Conservation (phyloP, 1,140 invertebrate species). For the Bombyx mandarina region DNA sequence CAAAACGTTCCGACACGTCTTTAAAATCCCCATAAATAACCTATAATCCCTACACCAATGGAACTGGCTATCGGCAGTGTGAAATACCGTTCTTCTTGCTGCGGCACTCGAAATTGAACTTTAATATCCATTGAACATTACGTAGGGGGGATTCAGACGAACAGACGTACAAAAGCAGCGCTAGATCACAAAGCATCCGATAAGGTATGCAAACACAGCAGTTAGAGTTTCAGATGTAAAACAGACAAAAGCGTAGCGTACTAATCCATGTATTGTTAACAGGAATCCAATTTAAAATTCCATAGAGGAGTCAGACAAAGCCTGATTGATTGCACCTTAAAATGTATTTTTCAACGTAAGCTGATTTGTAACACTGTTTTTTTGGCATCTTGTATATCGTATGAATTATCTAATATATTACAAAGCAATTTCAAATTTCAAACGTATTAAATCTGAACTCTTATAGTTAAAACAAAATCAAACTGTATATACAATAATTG, state of each 20-base stretch:
- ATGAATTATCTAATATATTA: no score
- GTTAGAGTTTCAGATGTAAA: slow-evolving; percentile 17
- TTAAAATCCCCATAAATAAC: slow-evolving; percentile 45
- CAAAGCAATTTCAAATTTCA: no score
- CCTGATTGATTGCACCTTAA: slow-evolving; percentile 58
- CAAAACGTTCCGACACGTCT: slow-evolving; percentile 26
- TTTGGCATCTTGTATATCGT: no score
- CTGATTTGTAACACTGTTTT: no score
- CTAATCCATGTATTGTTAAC: slow-evolving; percentile 63
- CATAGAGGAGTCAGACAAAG: slow-evolving; percentile 49
- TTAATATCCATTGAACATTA: slow-evolving; percentile 8
- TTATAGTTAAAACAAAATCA: no score
- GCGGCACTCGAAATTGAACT: slow-evolving; percentile 2
- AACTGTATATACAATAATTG: no score
- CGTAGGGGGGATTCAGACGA: slow-evolving; percentile 16
- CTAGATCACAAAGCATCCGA: slow-evolving; percentile 15
- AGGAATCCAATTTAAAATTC: slow-evolving; percentile 64
- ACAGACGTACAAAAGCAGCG: slow-evolving; percentile 11
- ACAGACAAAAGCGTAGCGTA: slow-evolving; percentile 36
- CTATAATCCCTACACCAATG: slow-evolving; percentile 41
- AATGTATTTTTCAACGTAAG: slow-evolving; percentile 23
- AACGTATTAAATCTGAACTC: no score
- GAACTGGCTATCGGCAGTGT: slow-evolving; percentile 29
- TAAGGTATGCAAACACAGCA: slow-evolving; percentile 6
- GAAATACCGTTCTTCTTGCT: slow-evolving; percentile 21